Percentiles rank a stretch among this genome's conserved stretches.
phyloP scores from a whole-genome alignment of 2,888 invertebrate genomes.

The Notocelia uddmanniana region DNA sequence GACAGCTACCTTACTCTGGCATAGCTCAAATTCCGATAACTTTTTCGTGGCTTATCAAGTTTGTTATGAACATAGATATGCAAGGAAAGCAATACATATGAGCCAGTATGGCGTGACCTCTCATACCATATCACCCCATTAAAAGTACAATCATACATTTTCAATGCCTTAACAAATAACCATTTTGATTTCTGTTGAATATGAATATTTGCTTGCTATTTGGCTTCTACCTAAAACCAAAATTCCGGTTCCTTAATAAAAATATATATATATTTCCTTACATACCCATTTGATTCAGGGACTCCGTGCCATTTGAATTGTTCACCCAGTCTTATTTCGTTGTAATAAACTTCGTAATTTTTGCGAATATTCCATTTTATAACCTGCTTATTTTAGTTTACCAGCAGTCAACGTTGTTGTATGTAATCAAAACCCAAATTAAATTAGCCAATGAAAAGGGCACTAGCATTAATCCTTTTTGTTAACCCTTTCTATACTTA shows the following conservation, averaged over 20 bases:
- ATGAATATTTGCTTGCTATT: too few relatives aligned
- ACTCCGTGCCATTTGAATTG: not conserved
- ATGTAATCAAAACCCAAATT: not conserved
- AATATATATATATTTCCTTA: not conserved
- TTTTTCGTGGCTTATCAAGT: too few relatives aligned
- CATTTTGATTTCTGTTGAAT: too few relatives aligned
- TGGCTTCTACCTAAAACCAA: too few relatives aligned
- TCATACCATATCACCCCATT: not conserved
- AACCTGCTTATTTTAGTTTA: too few relatives aligned
- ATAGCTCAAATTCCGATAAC: not conserved
- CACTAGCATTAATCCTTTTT: slow-evolving; percentile 3
- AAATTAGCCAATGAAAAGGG: not conserved
- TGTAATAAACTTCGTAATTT: not conserved
- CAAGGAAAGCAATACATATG: not conserved
- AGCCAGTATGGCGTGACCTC: not conserved
- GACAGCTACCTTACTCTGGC: not conserved
- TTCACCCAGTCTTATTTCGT: not conserved
- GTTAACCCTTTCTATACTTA: slow-evolving; percentile 16
- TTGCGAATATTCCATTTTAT: too few relatives aligned
- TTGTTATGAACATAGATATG: not conserved
- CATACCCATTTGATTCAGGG: too few relatives aligned
- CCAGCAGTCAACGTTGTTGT: not conserved
- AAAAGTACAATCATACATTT: too few relatives aligned
- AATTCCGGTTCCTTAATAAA: too few relatives aligned
- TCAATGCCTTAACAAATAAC: too few relatives aligned